Conservation (phyloP, 1,140 invertebrate genomes). For the Pygmarrhopalites habei region DNA sequence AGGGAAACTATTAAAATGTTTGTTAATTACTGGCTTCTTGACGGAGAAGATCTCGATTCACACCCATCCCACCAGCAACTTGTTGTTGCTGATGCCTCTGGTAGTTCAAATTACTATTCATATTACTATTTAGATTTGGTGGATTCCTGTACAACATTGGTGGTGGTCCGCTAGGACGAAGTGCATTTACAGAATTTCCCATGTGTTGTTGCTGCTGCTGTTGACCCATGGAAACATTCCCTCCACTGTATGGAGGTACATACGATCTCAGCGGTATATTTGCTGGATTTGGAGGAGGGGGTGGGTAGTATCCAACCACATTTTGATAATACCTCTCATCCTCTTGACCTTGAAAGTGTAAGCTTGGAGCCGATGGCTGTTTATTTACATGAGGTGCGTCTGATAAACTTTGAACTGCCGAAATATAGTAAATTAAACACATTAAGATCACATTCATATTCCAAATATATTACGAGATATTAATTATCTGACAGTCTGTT, state of each 20-base stretch:
- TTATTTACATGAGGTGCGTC: too few species aligned
- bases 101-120: slow-evolving; percentile 27
- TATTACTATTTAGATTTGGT: slow-evolving; percentile 28
- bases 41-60: slow-evolving; percentile 52
- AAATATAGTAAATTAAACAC: too few species aligned
- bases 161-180: slow-evolving; percentile 29
- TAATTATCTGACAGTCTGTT: too few species aligned
- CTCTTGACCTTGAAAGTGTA: slow-evolving; percentile 32
- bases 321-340: slow-evolving; percentile 38
- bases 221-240: slow-evolving; percentile 40
- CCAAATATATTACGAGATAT: too few species aligned
- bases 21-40: slow-evolving; percentile 47
- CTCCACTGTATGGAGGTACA: slow-evolving; percentile 39
- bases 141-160: slow-evolving; percentile 32
- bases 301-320: slow-evolving; percentile 30
- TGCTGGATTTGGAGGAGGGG: slow-evolving; percentile 41
- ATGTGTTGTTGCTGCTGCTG: slow-evolving; percentile 39
- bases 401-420: too few species aligned
- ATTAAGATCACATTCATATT: too few species aligned
- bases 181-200: slow-evolving; percentile 15
- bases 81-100: slow-evolving; percentile 35
- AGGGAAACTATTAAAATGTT: too few species aligned
- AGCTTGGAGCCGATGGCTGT: slow-evolving; percentile 42
- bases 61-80: slow-evolving; percentile 33
- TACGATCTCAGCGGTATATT: slow-evolving; percentile 38